These are phyloP conservation scores for Zoanthus gigantus DNA, from an alignment of 92 coral and sea anemone species.

Conservation along the genomic window DNA sequence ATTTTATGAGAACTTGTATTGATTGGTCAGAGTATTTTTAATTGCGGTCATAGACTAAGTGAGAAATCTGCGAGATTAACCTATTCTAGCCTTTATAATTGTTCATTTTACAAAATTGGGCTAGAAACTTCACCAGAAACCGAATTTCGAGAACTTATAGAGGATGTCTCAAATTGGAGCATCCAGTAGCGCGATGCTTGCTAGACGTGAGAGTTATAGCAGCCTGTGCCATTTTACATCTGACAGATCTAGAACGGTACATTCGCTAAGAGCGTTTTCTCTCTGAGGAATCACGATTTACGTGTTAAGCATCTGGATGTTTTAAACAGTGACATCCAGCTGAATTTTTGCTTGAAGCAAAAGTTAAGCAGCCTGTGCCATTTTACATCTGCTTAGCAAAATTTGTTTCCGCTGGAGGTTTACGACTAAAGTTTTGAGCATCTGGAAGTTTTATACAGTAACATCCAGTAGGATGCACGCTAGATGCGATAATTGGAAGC, in stretches of 20 bases:
- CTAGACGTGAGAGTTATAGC: neutral
- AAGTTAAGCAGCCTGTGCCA: no score
- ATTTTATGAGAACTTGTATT: no score
- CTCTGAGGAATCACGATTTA: conserved; percentile 2
- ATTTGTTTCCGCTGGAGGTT: no score
- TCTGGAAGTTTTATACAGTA: neutral
- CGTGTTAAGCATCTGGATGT: conserved; percentile 38
- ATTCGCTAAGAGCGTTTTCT: conserved; percentile 30
- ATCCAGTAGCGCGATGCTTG: neutral
- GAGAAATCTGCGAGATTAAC: no score
- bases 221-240: conserved; percentile 29
- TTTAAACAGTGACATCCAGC: no score
- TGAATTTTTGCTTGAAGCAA: no score
- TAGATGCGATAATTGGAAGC: neutral
- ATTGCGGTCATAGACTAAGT: no score
- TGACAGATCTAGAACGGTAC: neutral
- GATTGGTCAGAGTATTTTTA: no score
- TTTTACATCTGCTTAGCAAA: no score
- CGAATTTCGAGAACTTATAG: neutral
- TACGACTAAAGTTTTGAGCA: neutral
- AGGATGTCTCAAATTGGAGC: neutral
- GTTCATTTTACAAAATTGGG: no score
- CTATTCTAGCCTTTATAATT: no score
- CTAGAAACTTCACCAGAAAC: neutral
- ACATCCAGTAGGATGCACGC: neutral